Percentiles rank a stretch among this genome's conserved stretches.
phyloP scores from a whole-genome alignment of 2,113 vertebrate genomes.

The Anolis carolinensis region DNA sequence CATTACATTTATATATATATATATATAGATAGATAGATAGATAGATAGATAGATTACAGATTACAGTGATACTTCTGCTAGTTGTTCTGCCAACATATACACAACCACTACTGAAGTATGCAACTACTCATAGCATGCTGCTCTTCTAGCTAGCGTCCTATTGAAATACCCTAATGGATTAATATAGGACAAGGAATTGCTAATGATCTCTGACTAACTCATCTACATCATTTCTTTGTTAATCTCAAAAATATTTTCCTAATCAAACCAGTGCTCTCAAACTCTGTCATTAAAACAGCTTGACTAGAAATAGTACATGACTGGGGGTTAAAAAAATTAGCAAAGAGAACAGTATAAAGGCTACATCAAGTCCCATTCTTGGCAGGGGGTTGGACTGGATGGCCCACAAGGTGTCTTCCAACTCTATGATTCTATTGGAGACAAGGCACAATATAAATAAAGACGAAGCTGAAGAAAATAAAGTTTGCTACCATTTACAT shows the following conservation, averaged over 20 bases:
- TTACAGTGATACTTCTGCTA: not conserved
- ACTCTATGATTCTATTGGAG: too few relatives aligned
- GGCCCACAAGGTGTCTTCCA: too few relatives aligned
- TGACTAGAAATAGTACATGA: not conserved
- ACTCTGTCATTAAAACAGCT: not conserved
- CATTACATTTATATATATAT: too few relatives aligned
- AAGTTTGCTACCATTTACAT: not conserved
- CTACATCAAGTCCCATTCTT: too few relatives aligned
- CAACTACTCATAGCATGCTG: not conserved
- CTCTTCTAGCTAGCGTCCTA: not conserved
- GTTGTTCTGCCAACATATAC: not conserved
- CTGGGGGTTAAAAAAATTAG: not conserved
- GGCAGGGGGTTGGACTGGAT: too few relatives aligned
- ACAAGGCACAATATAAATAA: too few relatives aligned
- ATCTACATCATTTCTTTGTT: not conserved
- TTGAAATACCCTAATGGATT: not conserved
- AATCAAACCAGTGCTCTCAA: not conserved
- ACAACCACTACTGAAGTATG: not conserved
- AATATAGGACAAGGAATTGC: not conserved
- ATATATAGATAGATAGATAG: too few relatives aligned
- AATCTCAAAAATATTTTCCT: not conserved
- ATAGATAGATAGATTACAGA: too few relatives aligned
- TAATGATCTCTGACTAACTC: not conserved
- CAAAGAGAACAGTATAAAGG: constrained; percentile 24
- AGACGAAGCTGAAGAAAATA: not conserved